A percentile compares a stretch with the other conserved stretches of the same genome.
These are phyloP conservation scores for Anastatus disparis DNA, from an alignment of 1,140 invertebrate genomes.

Conservation along the genomic window DNA sequence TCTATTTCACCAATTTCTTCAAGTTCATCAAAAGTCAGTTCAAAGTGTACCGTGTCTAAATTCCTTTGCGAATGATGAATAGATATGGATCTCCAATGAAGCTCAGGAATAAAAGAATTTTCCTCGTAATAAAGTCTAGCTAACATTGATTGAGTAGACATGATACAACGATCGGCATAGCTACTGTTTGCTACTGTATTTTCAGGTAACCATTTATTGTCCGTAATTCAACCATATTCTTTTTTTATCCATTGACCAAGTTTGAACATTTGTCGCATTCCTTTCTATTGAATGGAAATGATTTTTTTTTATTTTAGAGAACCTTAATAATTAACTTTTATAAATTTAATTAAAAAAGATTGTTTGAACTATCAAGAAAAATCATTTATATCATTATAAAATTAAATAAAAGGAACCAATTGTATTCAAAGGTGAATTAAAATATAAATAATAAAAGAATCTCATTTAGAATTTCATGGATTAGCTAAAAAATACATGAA, in stretches of 20 bases:
- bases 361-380: no score
- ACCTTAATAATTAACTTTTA: no score
- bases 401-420: no score
- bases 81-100: constrained; percentile 89
- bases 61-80: constrained; percentile 78
- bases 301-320: no score
- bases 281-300: constrained; percentile 78
- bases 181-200: constrained; percentile 82
- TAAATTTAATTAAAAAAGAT: no score
- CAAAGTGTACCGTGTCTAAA: constrained; percentile 77
- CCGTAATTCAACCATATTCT: constrained; percentile 76
- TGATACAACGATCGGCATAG: constrained; percentile 83
- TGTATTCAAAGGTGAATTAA: no score
- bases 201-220: constrained; percentile 70
- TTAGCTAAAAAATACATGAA: not conserved
- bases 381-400: no score
- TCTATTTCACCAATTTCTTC: constrained; percentile 72
- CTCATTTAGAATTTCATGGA: constrained; percentile 22
- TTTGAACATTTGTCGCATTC: constrained; percentile 80
- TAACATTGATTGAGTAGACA: constrained; percentile 85
- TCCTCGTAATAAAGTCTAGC: constrained; percentile 80
- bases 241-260: constrained; percentile 79
- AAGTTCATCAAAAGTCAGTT: constrained; percentile 82
- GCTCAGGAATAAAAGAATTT: constrained; percentile 77
- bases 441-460: no score